These are phyloP conservation scores for Pterostichus niger DNA, from an alignment of 2,888 invertebrate species.

Conservation along the genomic window DNA sequence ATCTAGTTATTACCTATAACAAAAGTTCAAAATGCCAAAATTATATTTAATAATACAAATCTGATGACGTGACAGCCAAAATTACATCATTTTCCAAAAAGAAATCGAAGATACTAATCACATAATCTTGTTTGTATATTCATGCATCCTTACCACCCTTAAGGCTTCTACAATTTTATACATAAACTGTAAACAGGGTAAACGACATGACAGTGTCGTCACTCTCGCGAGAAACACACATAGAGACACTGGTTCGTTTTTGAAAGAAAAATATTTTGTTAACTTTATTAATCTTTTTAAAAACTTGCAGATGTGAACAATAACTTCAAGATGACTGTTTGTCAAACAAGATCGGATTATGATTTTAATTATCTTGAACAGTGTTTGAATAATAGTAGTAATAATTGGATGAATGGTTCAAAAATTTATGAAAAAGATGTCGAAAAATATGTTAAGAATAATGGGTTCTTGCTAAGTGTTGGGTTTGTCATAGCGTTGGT, in stretches of 20 bases:
- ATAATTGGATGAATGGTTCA: not conserved
- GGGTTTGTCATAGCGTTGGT: not conserved
- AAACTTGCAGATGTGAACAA: not conserved
- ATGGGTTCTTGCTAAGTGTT: not conserved
- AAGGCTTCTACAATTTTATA: conserved; percentile 3
- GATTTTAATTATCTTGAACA: not conserved
- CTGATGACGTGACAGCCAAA: not conserved
- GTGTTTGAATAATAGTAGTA: conserved; percentile 14
- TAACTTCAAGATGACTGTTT: not conserved
- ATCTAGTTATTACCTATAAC: too few relatives aligned
- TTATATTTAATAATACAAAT: not conserved
- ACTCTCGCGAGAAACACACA: not conserved
- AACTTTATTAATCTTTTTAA: not conserved
- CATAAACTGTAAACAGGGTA: not conserved
- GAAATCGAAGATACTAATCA: not conserved
- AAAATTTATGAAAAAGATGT: not conserved
- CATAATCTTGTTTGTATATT: conserved; percentile 14
- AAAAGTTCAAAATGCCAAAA: too few relatives aligned
- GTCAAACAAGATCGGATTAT: not conserved
- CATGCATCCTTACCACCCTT: not conserved
- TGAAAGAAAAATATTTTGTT: not conserved
- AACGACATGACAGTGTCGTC: conserved; percentile 1
- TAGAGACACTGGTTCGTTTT: conserved; percentile 5
- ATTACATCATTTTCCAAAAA: not conserved
- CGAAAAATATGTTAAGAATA: conserved; percentile 1